phyloP scores from a whole-genome alignment of 1,140 invertebrate genomes.

The Triops cancriformis region DNA sequence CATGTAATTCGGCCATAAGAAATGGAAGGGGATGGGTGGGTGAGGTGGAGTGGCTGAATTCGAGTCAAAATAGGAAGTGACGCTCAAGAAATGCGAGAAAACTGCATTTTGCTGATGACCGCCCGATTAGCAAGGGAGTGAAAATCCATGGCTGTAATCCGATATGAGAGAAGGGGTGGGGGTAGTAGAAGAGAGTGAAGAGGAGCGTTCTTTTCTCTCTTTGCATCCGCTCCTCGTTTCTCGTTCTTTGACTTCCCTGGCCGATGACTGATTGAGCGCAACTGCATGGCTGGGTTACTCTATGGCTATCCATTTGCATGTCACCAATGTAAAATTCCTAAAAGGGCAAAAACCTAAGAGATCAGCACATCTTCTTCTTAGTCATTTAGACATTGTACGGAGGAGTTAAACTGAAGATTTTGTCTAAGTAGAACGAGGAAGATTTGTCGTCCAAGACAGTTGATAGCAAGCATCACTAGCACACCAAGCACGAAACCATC shows the following conservation, averaged over 20 bases:
- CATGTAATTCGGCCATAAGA: too few species aligned
- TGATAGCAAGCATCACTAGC: neutral
- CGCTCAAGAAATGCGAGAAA: neutral
- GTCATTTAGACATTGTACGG: too few species aligned
- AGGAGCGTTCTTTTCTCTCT: neutral
- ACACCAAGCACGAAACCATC: neutral
- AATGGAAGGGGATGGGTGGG: too few species aligned
- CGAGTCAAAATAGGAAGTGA: neutral
- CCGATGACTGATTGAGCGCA: neutral
- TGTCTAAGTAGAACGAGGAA: too few species aligned
- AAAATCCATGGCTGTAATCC: neutral
- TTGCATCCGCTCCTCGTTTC: neutral
- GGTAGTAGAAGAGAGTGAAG: neutral
- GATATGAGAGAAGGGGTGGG: neutral
- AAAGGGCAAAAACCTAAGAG: too few species aligned
- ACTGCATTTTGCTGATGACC: neutral
- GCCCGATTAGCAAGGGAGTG: conserved; percentile 1
- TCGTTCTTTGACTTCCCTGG: neutral
- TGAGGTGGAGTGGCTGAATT: neutral
- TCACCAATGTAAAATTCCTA: too few species aligned
- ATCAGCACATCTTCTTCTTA: too few species aligned
- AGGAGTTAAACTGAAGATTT: too few species aligned
- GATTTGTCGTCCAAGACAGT: neutral
- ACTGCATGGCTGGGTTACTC: too few species aligned
- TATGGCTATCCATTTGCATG: too few species aligned